Conservation (phyloP, 2,797 vertebrate genomes). For the Halcyon chelicuti region DNA sequence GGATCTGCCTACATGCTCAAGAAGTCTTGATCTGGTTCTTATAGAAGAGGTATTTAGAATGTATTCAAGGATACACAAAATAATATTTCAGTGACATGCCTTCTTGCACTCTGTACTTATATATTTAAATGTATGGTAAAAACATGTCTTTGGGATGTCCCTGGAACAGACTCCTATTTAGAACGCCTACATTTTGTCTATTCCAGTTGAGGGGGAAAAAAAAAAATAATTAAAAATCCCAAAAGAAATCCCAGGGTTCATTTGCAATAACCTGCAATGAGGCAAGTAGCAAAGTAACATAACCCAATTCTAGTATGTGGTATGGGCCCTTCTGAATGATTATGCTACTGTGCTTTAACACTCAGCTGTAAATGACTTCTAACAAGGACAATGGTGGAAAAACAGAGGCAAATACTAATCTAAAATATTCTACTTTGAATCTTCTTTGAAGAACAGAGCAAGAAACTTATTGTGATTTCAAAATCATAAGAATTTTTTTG, state of each 20-base stretch:
- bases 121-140: background rate
- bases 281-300: background rate
- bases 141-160: background rate
- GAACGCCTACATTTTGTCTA: background rate
- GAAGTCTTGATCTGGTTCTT: background rate
- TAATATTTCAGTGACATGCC: background rate
- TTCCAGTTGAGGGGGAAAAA: background rate
- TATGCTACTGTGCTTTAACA: background rate
- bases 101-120: background rate
- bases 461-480: background rate
- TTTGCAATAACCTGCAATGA: background rate
- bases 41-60: background rate
- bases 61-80: background rate
- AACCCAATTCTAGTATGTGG: background rate
- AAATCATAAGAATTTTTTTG: background rate
- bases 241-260: background rate
- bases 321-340: background rate
- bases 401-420: background rate
- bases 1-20: background rate
- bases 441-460: background rate
- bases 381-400: background rate
- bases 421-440: background rate
- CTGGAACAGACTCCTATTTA: background rate
- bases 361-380: background rate
- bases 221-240: accelerated